Percentiles rank a stretch among this genome's conserved stretches.
phyloP scores from a whole-genome alignment of 2,888 invertebrate genomes.

The Sinotaia quadrata region DNA sequence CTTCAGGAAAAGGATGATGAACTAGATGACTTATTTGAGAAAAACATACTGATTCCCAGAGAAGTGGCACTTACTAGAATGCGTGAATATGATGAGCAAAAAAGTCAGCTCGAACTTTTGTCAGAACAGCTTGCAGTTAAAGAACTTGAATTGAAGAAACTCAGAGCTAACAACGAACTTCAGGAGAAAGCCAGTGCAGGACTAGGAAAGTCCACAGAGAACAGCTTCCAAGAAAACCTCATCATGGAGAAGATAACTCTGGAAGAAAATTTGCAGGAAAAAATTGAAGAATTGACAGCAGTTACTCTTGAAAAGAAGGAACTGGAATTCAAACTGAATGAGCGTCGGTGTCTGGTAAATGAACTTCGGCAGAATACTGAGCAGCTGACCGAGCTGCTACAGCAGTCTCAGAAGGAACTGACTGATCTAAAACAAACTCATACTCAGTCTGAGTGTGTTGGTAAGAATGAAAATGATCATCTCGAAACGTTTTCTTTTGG shows the following conservation, averaged over 20 bases:
- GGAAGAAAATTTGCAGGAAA: constrained; percentile 35
- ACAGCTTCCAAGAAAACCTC: constrained; percentile 14
- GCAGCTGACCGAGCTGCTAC: background rate
- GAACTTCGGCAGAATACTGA: constrained; percentile 14
- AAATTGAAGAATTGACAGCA: constrained; percentile 30
- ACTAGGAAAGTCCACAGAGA: constrained; percentile 6
- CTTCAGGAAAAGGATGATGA: constrained; percentile 27
- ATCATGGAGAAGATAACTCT: constrained; percentile 27
- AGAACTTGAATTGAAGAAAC: constrained; percentile 17
- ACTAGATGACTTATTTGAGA: constrained; percentile 21
- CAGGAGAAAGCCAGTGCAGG: background rate
- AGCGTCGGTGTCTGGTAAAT: constrained; percentile 14
- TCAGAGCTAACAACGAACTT: constrained; percentile 11
- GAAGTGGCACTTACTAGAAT: constrained; percentile 23
- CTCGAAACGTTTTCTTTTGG: too few species aligned
- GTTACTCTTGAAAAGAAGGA: constrained; percentile 21
- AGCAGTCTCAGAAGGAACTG: background rate
- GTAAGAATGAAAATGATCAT: background rate
- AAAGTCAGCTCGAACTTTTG: constrained; percentile 16
- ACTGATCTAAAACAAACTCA: background rate
- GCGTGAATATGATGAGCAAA: constrained; percentile 20
- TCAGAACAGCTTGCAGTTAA: constrained; percentile 8
- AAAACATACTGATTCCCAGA: constrained; percentile 16
- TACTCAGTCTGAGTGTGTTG: background rate
- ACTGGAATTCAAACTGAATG: constrained; percentile 25